Evolutionary conservation across 2,113 vertebrate genomes (phyloP), one percentile per base, ranked within the genome.

Genomic region (Noturus placidus): DNA sequence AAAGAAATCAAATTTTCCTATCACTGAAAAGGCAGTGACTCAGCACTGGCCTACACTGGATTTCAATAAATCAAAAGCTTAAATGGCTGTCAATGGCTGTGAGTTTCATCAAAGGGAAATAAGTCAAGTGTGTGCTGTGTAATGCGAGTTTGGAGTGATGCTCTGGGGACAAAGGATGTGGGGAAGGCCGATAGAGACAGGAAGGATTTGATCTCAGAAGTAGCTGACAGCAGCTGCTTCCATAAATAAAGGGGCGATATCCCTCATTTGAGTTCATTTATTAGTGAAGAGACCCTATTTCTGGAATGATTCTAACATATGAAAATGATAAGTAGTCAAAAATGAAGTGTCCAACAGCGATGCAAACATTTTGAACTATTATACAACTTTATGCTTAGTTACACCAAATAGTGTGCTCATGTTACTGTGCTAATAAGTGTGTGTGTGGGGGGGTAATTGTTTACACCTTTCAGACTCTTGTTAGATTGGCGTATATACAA

Each of bases 31-130:
- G 86, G 67, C 82, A 82, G 80, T 89, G 87, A 87, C 80, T 89
- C 86, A 85, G 65, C 84, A 88, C 9, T 69, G 78, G 87, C 80
- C 74, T 88, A 77, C 76, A 82, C 74, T 86, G 85, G 84, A 86
- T 78, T 87, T 86, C 85, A 87, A 88, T 87, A 82, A 91, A 88
- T 89, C 89, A 90, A 87, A 89, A 83, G 35, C 72, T 61, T 83
- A 90, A 88, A 81, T 42, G 35, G 70, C 52, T 70, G 85, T 85
- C 89, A 72, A 82, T 90, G 84, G 70, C 52, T 77, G 69, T 70
- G 50, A 86, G 81, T 83, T 87, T 83, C 56, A 88, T 84, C 87
- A 84, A 79, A 84, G 87, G 20, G 74, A 88, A 84, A 69, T 69
- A 88, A 84, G 87, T 88, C 82, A 88, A 84, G 82, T 84, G 87